Percentiles rank a stretch among this genome's conserved stretches.
phyloP scores from a whole-genome alignment of 2,888 invertebrate species.

The Amphipyra tragopoginis region DNA sequence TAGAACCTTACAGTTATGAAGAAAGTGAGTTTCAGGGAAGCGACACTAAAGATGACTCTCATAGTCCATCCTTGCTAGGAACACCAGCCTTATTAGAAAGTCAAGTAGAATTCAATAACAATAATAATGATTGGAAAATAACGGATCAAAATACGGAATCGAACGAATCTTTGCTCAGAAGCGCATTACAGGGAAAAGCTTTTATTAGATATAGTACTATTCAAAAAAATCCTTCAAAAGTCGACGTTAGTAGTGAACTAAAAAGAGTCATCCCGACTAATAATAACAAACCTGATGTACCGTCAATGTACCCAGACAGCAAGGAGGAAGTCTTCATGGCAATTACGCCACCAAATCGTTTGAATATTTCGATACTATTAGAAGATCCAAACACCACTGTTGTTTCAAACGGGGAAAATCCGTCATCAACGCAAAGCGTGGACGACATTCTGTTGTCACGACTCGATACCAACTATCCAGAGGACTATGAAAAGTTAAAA shows the following conservation, averaged over 20 bases:
- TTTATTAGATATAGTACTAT: slow-evolving; percentile 89
- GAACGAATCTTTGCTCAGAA: slow-evolving; percentile 94
- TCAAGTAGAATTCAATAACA: slow-evolving; percentile 91
- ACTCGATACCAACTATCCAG: slow-evolving; percentile 92
- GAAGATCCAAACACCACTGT: slow-evolving; percentile 84
- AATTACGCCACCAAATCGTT: slow-evolving; percentile 79
- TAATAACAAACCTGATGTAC: slow-evolving; percentile 85
- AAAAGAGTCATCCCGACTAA: slow-evolving; percentile 84
- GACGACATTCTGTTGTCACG: slow-evolving; percentile 93
- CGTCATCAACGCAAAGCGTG: slow-evolving; percentile 90
- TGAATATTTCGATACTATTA: slow-evolving; percentile 86
- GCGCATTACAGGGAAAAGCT: slow-evolving; percentile 95
- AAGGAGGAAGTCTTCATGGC: slow-evolving; percentile 84
- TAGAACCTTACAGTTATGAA: slow-evolving; percentile 83
- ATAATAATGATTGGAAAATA: slow-evolving; percentile 95
- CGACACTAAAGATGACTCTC: slow-evolving; percentile 84
- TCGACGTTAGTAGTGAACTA: slow-evolving; percentile 79
- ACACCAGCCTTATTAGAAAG: slow-evolving; percentile 88
- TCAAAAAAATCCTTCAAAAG: slow-evolving; percentile 87
- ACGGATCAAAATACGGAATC: slow-evolving; percentile 92
- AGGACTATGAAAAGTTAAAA: slow-evolving; percentile 96
- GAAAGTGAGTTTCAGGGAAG: slow-evolving; percentile 79
- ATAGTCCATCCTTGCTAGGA: slow-evolving; percentile 81
- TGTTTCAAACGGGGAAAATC: slow-evolving; percentile 86
- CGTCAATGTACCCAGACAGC: slow-evolving; percentile 89